These are phyloP conservation scores for Argyrosomus regius DNA, from an alignment of 2,797 vertebrate genomes.

Conservation along the genomic window DNA sequence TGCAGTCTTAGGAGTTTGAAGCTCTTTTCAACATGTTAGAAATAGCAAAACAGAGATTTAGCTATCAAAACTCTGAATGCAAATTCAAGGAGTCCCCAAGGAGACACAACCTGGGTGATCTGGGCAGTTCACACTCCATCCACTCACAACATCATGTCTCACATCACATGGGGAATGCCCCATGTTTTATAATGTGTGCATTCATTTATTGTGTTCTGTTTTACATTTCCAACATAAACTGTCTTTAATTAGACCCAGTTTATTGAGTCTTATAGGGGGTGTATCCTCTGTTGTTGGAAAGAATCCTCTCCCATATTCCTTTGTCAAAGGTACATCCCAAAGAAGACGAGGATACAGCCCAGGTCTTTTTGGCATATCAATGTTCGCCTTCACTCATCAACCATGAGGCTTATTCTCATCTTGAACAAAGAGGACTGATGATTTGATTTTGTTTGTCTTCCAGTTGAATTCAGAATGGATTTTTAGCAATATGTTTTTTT, in stretches of 20 bases:
- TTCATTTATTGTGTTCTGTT: constrained; percentile 8
- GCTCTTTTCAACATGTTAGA: neutral
- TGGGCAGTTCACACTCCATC: neutral
- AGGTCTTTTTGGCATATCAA: too few relatives aligned
- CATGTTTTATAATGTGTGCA: neutral
- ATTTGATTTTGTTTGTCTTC: neutral
- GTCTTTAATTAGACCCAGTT: constrained; percentile 8
- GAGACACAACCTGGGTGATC: neutral
- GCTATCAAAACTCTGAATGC: neutral
- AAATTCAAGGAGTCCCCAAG: neutral
- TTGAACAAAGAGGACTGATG: neutral
- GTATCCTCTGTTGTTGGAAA: neutral
- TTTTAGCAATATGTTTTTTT: neutral
- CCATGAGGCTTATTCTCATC: neutral
- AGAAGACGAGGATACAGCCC: too few relatives aligned
- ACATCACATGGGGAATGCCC: neutral
- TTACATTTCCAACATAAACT: constrained; percentile 9
- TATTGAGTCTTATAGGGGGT: constrained; percentile 10
- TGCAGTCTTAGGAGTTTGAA: neutral
- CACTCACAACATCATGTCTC: neutral
- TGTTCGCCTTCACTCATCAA: neutral
- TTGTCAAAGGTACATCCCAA: too few relatives aligned
- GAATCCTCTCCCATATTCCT: neutral
- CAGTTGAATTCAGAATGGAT: neutral
- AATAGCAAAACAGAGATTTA: too few relatives aligned